These are phyloP conservation scores for Myxocyprinus asiaticus DNA, from an alignment of 2,113 vertebrate genomes.

Conservation along the genomic window DNA sequence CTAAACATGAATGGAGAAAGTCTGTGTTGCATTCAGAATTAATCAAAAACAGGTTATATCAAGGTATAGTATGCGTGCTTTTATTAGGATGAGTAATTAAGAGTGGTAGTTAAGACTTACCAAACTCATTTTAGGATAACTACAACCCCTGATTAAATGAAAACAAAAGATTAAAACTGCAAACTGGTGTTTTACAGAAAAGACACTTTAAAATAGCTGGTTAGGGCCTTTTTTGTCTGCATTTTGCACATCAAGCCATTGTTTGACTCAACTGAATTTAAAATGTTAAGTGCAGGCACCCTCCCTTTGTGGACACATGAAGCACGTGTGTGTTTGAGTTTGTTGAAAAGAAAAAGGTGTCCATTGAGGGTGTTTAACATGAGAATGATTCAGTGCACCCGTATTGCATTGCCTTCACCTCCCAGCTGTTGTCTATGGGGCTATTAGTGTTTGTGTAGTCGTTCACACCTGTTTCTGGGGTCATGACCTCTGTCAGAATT, in stretches of 20 bases:
- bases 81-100: neutral
- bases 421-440: conserved; percentile 41
- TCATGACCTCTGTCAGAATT: conserved; percentile 65
- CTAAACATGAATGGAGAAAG: conserved; percentile 11
- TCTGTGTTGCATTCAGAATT: neutral
- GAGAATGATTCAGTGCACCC: neutral
- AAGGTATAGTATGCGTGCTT: neutral
- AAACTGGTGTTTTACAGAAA: neutral
- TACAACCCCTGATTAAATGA: neutral
- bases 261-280: too few species aligned
- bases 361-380: neutral
- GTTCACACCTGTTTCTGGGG: conserved; percentile 69
- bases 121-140: neutral
- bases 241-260: too few species aligned
- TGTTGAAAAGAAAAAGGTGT: neutral
- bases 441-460: conserved; percentile 55
- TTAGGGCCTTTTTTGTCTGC: too few species aligned
- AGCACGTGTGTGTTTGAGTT: neutral
- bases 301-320: too few species aligned
- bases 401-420: conserved; percentile 26
- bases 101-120: neutral
- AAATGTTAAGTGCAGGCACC: too few species aligned
- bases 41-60: neutral
- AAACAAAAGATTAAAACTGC: neutral
- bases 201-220: too few species aligned